Percentiles rank a stretch among this genome's conserved stretches.
phyloP scores from a whole-genome alignment of 2,113 vertebrate genomes.

The Prolemur simus region DNA sequence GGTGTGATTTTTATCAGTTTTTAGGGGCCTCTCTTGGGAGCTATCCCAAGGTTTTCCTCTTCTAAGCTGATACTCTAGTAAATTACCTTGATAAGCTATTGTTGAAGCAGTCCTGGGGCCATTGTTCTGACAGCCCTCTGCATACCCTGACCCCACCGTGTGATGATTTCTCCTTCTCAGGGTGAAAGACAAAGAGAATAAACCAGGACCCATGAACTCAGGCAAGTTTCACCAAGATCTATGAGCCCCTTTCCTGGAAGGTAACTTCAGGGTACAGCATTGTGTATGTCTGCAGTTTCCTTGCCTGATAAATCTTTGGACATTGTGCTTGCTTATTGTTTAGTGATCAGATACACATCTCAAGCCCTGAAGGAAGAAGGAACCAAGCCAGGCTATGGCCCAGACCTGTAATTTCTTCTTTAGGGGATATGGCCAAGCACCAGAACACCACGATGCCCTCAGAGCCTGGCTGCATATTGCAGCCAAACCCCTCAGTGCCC shows the following conservation, averaged over 20 bases:
- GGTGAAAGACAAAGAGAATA: neutral
- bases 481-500: neutral
- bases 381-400: neutral
- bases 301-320: neutral
- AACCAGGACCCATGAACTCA: neutral
- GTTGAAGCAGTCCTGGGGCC: neutral
- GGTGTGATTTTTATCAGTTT: neutral
- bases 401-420: neutral
- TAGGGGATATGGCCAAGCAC: neutral
- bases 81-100: neutral
- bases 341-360: neutral
- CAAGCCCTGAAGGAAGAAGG: neutral
- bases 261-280: neutral
- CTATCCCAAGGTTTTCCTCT: neutral
- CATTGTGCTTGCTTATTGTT: neutral
- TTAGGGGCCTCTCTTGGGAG: neutral
- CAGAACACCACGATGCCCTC: neutral
- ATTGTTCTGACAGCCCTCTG: neutral
- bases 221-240: neutral
- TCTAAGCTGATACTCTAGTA: neutral
- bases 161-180: neutral
- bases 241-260: neutral
- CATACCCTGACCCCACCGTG: neutral
- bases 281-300: fast-evolving
- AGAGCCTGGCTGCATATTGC: neutral